Evolutionary conservation across 2,797 vertebrate genomes (phyloP).

Genomic region (Macroramphosus scolopax): DNA sequence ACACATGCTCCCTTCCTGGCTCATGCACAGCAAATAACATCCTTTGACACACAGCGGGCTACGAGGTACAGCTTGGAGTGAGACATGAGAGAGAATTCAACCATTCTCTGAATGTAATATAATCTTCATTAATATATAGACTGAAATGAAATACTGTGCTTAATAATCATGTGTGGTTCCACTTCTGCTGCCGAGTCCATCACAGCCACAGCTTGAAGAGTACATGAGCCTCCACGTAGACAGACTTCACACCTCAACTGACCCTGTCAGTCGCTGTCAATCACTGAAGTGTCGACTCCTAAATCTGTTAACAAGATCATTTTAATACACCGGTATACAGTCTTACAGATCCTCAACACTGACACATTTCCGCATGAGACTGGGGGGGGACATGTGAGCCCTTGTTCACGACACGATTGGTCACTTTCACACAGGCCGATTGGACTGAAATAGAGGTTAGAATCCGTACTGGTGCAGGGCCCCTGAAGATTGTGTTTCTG

Average conservation of each 20-base stretch:
- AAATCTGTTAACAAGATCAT: too few relatives aligned
- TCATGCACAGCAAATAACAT: too few relatives aligned
- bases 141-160: too few relatives aligned
- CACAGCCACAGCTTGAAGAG: conserved; percentile 23
- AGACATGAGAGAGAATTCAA: too few relatives aligned
- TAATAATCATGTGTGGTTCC: too few relatives aligned
- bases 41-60: too few relatives aligned
- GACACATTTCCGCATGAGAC: conserved; percentile 25
- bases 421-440: conserved; percentile 43
- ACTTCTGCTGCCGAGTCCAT: conserved; percentile 19
- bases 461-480: conserved; percentile 36
- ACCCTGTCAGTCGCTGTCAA: conserved; percentile 24
- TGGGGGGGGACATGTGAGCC: too few relatives aligned
- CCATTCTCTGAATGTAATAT: too few relatives aligned
- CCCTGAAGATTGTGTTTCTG: conserved; percentile 63
- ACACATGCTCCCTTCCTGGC: too few relatives aligned
- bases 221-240: conserved; percentile 32
- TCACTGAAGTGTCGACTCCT: not conserved
- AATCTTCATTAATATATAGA: too few relatives aligned
- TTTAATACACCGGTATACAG: not conserved
- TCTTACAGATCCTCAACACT: not conserved
- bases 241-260: conserved; percentile 20
- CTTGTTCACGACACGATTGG: conserved; percentile 32
- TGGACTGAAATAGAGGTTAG: conserved; percentile 18
- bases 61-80: too few relatives aligned